Base-by-base conservation (phyloP, 92 coral and sea anemone species). In the Porites cylindrica region DNA sequence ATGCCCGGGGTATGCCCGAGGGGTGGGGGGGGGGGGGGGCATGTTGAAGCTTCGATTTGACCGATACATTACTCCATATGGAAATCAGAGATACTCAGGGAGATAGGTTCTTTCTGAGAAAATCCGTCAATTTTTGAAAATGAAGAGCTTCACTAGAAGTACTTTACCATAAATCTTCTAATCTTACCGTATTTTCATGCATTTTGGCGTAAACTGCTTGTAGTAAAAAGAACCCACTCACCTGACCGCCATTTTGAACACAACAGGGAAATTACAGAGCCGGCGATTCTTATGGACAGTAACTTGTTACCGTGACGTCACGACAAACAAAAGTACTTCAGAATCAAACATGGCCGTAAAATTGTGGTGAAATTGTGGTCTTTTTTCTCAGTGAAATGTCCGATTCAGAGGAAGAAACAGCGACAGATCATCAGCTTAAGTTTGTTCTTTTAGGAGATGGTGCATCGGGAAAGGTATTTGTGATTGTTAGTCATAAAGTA, bases 361-460 rank as follows among this genome's bases (percentile, higher is more conserved):
- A 43, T 74, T 74, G 51, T 52, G 64, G 26, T 74, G 51, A 82
- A 82, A 14, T 47, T 51, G 14, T n/a, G 3, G 23, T 8, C 8
- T 10, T 38, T 83, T 64, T 14, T 19, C 21, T 51, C 13, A 5
- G 7, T 19, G 65, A 74, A 61, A 97, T 95, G 98, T 86, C 98
- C 71, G 99, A 97, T 78, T 97, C 99, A 67, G 99, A 97, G 75
- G 99, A 97, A 16, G 98, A 97, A 78, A 67, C 93, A 19, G 50
- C 99, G 75, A 90, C 95, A 61, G 99, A 95, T 58, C 99, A 95
- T 83, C 99, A 97, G 76, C 89, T 97, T n/a, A 97, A 97, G 88
- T 85, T 97, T 72, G 99, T 97, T 69, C 86, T 97, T 66, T 82
- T 97, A 67, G 99, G 99, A 73, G 99, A 97, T 79, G 99, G 99